Base-by-base conservation (phyloP, 2,888 invertebrate species). In the Nowickia ferox region DNA sequence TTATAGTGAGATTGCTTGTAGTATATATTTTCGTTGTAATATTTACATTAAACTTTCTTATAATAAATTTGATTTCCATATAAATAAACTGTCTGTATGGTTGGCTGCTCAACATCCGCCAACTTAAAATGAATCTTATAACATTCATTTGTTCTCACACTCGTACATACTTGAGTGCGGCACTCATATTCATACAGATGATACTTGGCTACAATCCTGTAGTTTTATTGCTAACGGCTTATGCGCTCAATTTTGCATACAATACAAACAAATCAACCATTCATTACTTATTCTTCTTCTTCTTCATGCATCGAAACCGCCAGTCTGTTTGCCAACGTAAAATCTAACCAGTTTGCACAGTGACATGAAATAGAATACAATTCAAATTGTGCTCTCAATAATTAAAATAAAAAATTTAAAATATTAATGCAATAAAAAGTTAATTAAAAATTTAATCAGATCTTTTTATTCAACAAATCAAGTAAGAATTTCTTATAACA, bases 21-120 rank as follows among this genome's bases (percentile, higher is more conserved):
- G 46, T 55, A n/a, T 1, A 42, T 48, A 46, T 66, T 30, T 66
- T 10, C 15, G 15, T 63, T 63, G 42, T 55, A 72, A 77, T 83
- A 83, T 83, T 77, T 77, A 72, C 83, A 83, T 83, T 82, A 75
- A 55, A 78, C 63, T 79, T 72, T 79, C 82, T 79, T 86, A 83
- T 86, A 83, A 86, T 86, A 86, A 83, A 86, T 86, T 86, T 83
- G 86, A 86, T 86, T 86, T 86, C 65, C 82, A 76, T 79, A 86
- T 72, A 86, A 86, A 86, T 86, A 86, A 86, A 86, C 71, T 83
- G 79, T 86, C 79, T 86, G 66, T 77, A 71, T 77, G 77, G 72
- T 76, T 83, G 86, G 86, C 86, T 86, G 86, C 86, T 86, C 75
- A 86, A 83, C 86, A 79, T 86, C 86, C 86, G 86, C 86, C 86